Conservation (phyloP, 2,797 vertebrate genomes). For the Pterois miles region DNA sequence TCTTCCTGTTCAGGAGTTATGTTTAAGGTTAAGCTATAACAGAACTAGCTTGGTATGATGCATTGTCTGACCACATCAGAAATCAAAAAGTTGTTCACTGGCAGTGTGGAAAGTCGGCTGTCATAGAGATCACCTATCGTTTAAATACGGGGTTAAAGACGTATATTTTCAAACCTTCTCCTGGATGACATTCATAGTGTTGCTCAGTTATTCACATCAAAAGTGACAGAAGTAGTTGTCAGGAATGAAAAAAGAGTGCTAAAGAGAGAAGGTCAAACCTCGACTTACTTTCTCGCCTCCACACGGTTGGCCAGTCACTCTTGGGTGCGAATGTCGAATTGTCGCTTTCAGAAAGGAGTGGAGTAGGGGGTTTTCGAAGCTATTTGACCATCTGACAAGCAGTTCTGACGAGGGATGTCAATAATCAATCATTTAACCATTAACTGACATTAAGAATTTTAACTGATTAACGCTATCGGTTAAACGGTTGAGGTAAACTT, state of each 20-base stretch:
- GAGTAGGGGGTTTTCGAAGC: background rate
- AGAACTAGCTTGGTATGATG: background rate
- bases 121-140: background rate
- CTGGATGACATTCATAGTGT: background rate
- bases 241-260: background rate
- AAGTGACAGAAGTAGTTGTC: background rate
- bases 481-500: no score
- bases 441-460: no score
- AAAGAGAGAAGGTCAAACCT: background rate
- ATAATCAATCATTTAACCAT: no score
- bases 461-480: no score
- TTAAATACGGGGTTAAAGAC: background rate
- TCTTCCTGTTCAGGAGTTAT: background rate
- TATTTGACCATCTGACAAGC: background rate
- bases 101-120: background rate
- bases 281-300: background rate
- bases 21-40: background rate
- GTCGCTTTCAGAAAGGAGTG: background rate
- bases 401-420: background rate
- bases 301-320: background rate
- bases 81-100: no score
- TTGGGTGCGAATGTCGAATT: background rate
- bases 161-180: background rate
- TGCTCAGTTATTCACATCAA: background rate
- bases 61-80: background rate